Conservation (phyloP, 2,113 vertebrate species). For the Sander lucioperca region DNA sequence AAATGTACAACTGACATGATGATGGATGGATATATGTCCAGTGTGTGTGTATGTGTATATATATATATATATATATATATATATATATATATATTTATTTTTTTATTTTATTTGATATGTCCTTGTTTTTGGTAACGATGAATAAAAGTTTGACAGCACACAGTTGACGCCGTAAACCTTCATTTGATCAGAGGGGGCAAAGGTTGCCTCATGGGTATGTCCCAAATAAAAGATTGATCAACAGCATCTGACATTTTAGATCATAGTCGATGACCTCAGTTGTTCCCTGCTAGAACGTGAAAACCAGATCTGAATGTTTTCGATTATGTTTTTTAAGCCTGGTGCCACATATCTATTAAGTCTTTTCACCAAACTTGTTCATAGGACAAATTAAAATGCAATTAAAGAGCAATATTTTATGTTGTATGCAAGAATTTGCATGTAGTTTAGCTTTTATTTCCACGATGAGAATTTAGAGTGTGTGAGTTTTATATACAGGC, state of each 20-base stretch:
- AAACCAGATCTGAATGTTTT: neutral
- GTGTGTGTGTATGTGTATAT: neutral
- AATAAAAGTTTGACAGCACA: conserved; percentile 24
- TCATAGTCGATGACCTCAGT: neutral
- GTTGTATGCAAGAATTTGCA: neutral
- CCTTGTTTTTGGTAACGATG: neutral
- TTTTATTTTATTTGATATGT: neutral
- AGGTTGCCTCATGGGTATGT: neutral
- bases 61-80: too few species aligned
- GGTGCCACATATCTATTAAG: neutral
- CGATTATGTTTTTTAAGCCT: neutral
- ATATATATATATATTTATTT: too few species aligned
- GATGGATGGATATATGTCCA: neutral
- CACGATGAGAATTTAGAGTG: rapidly evolving
- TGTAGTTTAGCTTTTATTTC: neutral
- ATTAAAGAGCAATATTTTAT: neutral
- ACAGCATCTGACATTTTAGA: rapidly evolving
- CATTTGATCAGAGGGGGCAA: neutral
- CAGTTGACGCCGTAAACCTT: neutral
- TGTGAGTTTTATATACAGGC: neutral
- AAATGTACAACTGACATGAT: too few species aligned
- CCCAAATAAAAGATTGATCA: neutral
- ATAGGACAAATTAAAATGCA: neutral
- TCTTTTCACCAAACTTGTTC: neutral
- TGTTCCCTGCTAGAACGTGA: neutral